Evolutionary conservation across 2,113 vertebrate species (phyloP).

Genomic region (Microtus montanus): DNA sequence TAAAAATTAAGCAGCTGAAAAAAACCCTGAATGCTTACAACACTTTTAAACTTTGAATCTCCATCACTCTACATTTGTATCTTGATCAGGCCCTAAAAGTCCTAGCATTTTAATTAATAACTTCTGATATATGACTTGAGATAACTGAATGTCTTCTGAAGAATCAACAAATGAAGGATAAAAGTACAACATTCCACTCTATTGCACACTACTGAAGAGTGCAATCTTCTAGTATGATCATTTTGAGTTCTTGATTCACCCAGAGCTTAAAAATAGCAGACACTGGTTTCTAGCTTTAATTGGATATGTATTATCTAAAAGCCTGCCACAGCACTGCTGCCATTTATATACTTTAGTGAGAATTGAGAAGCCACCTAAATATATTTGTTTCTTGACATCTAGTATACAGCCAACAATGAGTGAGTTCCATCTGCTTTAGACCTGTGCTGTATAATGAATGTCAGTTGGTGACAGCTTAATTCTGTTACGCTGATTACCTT

Average conservation of each 20-base stretch:
- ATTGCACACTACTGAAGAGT: not conserved
- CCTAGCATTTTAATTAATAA: slow-evolving; percentile 19
- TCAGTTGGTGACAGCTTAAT: slow-evolving; percentile 77
- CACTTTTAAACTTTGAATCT: slow-evolving; percentile 17
- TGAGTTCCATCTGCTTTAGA: slow-evolving; percentile 74
- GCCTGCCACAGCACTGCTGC: slow-evolving; percentile 18
- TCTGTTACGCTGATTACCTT: slow-evolving; percentile 72
- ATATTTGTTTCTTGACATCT: slow-evolving; percentile 77
- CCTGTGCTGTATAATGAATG: slow-evolving; percentile 64
- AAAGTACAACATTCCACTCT: not conserved
- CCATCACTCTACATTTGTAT: not conserved
- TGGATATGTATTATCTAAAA: slow-evolving; percentile 45
- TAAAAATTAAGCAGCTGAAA: slow-evolving; percentile 39
- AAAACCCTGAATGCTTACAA: not conserved
- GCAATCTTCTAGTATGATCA: not conserved
- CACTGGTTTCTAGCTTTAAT: slow-evolving; percentile 28
- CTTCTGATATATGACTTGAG: not conserved
- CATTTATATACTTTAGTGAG: slow-evolving; percentile 63
- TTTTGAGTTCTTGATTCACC: slow-evolving; percentile 31
- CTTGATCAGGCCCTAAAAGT: not conserved
- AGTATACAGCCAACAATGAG: slow-evolving; percentile 68
- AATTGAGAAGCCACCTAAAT: slow-evolving; percentile 66
- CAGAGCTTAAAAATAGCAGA: not conserved
- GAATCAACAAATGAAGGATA: slow-evolving; percentile 30
- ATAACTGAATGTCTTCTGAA: not conserved